Conservation (phyloP, 2,888 invertebrate species). For the Leptothorax acervorum region DNA sequence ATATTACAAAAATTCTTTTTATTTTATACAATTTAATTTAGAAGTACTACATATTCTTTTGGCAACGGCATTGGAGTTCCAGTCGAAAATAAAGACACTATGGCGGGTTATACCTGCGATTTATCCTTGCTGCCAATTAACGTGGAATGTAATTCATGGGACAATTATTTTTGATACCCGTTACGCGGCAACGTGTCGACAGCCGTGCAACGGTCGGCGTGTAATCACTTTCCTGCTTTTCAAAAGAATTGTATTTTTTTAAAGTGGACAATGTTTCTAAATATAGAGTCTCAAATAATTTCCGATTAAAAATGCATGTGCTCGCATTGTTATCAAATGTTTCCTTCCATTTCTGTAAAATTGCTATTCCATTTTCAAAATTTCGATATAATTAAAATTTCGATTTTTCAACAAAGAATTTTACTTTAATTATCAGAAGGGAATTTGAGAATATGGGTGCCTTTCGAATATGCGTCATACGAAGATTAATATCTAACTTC, state of each 20-base stretch:
- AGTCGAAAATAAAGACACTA: constrained; percentile 31
- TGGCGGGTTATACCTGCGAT: neutral
- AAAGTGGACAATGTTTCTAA: neutral
- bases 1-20: neutral
- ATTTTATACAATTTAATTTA: neutral
- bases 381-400: neutral
- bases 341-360: neutral
- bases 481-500: neutral
- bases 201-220: constrained; percentile 9
- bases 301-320: constrained; percentile 8
- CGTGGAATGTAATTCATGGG: constrained; percentile 38
- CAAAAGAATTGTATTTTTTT: constrained; percentile 12
- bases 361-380: neutral
- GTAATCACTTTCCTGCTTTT: constrained; percentile 1
- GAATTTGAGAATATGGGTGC: neutral
- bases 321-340: constrained; percentile 34
- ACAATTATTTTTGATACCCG: constrained; percentile 39
- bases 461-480: neutral
- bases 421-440: neutral
- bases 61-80: neutral
- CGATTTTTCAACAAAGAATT: neutral
- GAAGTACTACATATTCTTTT: neutral
- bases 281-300: constrained; percentile 15
- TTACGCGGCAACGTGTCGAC: constrained; percentile 41
- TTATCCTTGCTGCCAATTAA: constrained; percentile 43